Conservation (phyloP, 2,888 invertebrate genomes). For the Catocala sponsa region DNA sequence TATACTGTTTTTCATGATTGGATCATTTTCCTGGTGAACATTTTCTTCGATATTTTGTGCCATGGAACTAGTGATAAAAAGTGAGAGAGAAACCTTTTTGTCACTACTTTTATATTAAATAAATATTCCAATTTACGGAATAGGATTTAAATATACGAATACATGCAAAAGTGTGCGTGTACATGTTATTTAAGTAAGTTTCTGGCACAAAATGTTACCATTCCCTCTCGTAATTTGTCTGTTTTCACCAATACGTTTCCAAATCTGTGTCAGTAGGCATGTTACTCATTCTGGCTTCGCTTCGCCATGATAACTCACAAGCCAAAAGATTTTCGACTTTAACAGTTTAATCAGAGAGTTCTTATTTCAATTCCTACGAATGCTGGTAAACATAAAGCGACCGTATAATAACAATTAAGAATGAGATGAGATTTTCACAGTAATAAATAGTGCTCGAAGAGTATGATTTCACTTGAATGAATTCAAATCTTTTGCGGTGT, state of each 20-base stretch:
- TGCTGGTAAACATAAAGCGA: conserved; percentile 13
- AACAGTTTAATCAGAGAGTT: not conserved
- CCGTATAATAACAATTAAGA: conserved; percentile 23
- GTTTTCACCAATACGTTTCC: conserved; percentile 12
- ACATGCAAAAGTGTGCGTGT: not conserved
- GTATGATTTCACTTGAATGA: conserved; percentile 18
- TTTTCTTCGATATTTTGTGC: too few species aligned
- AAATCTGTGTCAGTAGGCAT: conserved; percentile 20
- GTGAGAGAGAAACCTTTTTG: too few species aligned
- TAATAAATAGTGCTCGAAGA: conserved; percentile 16
- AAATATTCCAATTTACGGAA: too few species aligned
- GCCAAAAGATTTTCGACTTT: conserved; percentile 5
- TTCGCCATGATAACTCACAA: not conserved
- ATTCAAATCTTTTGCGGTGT: conserved; percentile 16
- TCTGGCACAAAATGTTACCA: conserved; percentile 2
- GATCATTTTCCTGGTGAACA: too few species aligned
- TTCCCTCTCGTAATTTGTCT: conserved; percentile 9
- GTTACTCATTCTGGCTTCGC: conserved; percentile 3
- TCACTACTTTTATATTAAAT: too few species aligned
- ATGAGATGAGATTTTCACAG: conserved; percentile 21
- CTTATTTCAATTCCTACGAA: not conserved
- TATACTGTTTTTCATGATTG: too few species aligned
- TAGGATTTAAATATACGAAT: not conserved
- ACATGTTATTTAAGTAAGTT: not conserved
- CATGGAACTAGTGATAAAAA: too few species aligned